Evolutionary conservation across 2,797 vertebrate genomes (phyloP), one percentile per base, ranked within the genome.

Genomic region (Yasuhikotakia modesta): DNA sequence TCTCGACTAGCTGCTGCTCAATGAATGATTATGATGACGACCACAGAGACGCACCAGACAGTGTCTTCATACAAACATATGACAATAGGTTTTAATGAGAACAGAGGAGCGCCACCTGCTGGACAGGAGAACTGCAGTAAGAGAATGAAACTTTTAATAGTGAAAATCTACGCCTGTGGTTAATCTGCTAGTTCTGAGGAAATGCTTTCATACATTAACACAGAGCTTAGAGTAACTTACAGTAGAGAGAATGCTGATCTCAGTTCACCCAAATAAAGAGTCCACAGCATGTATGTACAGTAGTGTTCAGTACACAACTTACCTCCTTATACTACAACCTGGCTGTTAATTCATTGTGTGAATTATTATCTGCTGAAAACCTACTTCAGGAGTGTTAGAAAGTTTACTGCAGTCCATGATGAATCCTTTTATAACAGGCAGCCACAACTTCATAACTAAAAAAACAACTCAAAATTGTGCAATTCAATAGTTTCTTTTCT

Each of bases 401-500:
- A 87, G 85, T 89, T 86, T 84, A 87, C 87, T 82, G 89, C 87
- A 89, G 88, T 88, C 88, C 78, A 45, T 79, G 79, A 84, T 57
- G 87, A 91, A 89, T 89, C 89, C 83, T 87, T 67, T 74, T 45
- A 78, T 52, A 88, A 86, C 78, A 87, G 87, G 81, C 73, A 79
- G 86, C 78, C 85, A 85, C 85, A 48, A 60, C 52, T 65, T 24
- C 75, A 88, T 87, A 88, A 86, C 67, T 63, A 43, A 89, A 89
- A 88, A 87, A 27, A 91, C 71, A 88, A 93, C 93, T 91, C 92
- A 95, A 94, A 95, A 92, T 94, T 97, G 95, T 97, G 95, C 95
- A 96, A 96, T 92, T 94, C 92, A 92, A 92, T 87, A 88, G 89
- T 92, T 93, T 91, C 90, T 93, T 92, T 93, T 91, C 90, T 93